Percentiles rank a stretch among this genome's conserved stretches.
phyloP scores from a whole-genome alignment of 2,888 invertebrate species.

The Pollenia labialis region DNA sequence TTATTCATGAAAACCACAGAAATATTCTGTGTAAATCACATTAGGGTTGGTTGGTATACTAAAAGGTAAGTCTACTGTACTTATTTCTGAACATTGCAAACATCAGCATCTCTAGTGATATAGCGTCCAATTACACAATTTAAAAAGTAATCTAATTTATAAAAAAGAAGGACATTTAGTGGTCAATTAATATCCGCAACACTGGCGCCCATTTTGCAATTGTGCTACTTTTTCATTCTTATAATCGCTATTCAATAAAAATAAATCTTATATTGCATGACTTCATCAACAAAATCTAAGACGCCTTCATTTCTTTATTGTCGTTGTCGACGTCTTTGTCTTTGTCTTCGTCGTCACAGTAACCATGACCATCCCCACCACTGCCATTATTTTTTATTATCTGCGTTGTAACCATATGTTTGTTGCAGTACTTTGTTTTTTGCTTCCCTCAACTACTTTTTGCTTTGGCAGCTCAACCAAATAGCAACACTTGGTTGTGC shows the following conservation, averaged over 20 bases:
- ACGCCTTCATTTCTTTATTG: slow-evolving; percentile 37
- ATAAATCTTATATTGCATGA: slow-evolving; percentile 52
- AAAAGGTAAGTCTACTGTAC: too few species aligned
- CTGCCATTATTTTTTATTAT: slow-evolving; percentile 29
- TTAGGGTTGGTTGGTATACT: too few species aligned
- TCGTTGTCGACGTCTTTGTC: background rate
- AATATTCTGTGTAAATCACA: too few species aligned
- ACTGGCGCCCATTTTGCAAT: slow-evolving; percentile 42
- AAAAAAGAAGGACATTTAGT: background rate
- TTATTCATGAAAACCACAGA: too few species aligned
- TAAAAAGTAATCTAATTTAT: background rate
- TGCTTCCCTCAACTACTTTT: background rate
- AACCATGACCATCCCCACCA: background rate
- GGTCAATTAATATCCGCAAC: slow-evolving; percentile 18
- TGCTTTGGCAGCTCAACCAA: background rate
- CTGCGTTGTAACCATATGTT: slow-evolving; percentile 40
- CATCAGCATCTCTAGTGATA: too few species aligned
- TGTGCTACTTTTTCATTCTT: slow-evolving; percentile 40
- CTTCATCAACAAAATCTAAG: slow-evolving; percentile 44
- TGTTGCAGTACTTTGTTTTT: slow-evolving; percentile 27
- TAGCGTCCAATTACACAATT: too few species aligned
- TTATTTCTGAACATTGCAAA: too few species aligned
- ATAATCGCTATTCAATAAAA: slow-evolving; percentile 41
- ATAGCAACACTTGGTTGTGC: slow-evolving; percentile 50
- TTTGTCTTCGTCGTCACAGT: background rate